Evolutionary conservation across 2,888 invertebrate species (phyloP), one percentile per base, ranked within the genome.

Genomic region (Lycaena phlaeas): DNA sequence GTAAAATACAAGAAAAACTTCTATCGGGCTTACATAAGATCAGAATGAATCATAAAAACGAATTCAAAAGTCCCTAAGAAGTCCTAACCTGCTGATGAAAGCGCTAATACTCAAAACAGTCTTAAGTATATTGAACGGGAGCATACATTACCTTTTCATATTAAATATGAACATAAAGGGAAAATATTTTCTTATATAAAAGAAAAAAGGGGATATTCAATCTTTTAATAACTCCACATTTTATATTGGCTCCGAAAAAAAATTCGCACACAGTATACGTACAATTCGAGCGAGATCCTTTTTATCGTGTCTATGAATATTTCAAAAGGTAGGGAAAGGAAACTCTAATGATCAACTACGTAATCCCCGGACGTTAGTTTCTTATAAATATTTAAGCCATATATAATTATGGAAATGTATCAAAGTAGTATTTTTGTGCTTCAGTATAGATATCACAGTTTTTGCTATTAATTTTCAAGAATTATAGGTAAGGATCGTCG

Each of bases 271-370:
- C 30, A 43, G 34, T 29, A 14, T 25, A 9, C 41, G 41, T 48
- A 45, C 42, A 48, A 43, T 48, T 40, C 47, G 42, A 41, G 45
- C 34, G 44, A 42, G 48, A 51, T 47, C 50, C 46, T 50, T 52
- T 52, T 52, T 48, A 52, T 47, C 46, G 45, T 26, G 48, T 45
- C 46, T 47, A 52, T 53, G 54, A 54, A 54, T 53, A 54, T 54
- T 53, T 54, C 52, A 53, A 46, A 44, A 40, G 45, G 38, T 40
- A 28, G 37, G 38, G 37, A 36, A 46, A 38, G 37, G 38, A 38
- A 46, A 18, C 36, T 42, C 41, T 49, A 52, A 51, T 48, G 49
- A 49, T 49, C 47, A 45, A 46, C 45, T 47, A 37, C 40, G 43
- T 37, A 44, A 39, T 43, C 40, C 34, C 36, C 41, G n/a, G 45